Evolutionary conservation across 1,140 invertebrate genomes (phyloP), one percentile per base, ranked within the genome.

Genomic region (Helicoverpa armigera): DNA sequence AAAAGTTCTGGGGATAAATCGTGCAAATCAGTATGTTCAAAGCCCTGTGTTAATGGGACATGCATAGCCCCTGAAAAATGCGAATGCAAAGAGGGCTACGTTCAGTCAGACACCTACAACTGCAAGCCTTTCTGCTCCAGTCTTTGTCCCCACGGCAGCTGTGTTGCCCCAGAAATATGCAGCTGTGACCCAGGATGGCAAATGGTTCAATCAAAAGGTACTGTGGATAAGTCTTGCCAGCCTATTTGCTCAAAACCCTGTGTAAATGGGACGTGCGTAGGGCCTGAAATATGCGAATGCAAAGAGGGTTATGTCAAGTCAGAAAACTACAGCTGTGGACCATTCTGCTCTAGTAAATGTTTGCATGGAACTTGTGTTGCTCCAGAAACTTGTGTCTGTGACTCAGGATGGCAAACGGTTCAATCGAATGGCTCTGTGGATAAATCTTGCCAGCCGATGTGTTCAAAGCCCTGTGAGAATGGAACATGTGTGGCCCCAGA

Each of bases 401-500:
- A 31, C 9, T 1, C 13, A 31, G 63, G 35, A 12, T 67, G 35
- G 63, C 29, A 67, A 48, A 67, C 18, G 35, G 11, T n/a, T 13
- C 10, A 60, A 29, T 1, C 18, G 2, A 18, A 12, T 11, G 58
- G 16, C 58, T 12, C 16, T 12, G 11, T 12, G 9, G 12, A 67
- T 12, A 18, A 67, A 58, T 23, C 50, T 9, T 80, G 79, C 48
- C 13, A 13, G 1, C 70, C 79, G 7, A 13, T 54, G 11, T 80
- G 79, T 14, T 23, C 50, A 1, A 23, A 72, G 14, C 13, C 82
- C 11, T 92, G 90, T 35, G 3, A 67, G 4, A 80, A 80, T 74
- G 74, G 82, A 1, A 79, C 18, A 0, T 85, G 84, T 50, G 67
- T 48, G 0, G 83, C 18, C 97, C 96, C 63, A 18, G 63, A 67